Evolutionary conservation across 1,140 invertebrate species (phyloP), one percentile per base, ranked within the genome.

Genomic region (Drosophila ohnishii): DNA sequence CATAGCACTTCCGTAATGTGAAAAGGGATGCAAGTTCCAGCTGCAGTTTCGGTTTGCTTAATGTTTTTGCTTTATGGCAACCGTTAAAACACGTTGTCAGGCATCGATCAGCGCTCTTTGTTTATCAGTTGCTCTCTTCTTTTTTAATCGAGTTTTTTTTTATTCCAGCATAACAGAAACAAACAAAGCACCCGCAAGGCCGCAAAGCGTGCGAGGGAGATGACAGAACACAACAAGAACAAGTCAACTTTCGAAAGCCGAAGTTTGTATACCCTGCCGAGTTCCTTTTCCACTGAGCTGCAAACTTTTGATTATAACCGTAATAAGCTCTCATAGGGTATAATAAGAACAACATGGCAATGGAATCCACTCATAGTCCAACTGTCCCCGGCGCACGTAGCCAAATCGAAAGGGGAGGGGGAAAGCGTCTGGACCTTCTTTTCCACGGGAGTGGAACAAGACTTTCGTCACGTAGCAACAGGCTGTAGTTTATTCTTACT

Each of bases 391-490:
- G 30, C 35, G 25, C 34, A 40, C 44, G 60, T 67, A 37, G 30
- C 35, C 39, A 3, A 14, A 1, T 32, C 30, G 16, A 40, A 63
- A 58, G 37, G 7, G 35, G 28, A n/a, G 60, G 28, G 45, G 44
- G 25, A 11, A 14, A 34, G 22, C 39, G 11, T 22, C 14, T 11
- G 32, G 25, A n/a, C 2, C 30, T 14, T 34, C 48, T 51, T 51
- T 34, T 19, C 30, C 10, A 39, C 42, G 14, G 39, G 39, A 32
- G 28, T 45, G 53, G 40, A 16, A 39, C 80, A 55, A 72, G 84
- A 73, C 84, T 74, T 83, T 73, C 71, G 64, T 84, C 83, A 86
- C 83, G 83, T 86, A 86, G 83, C 83, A 80, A 86, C 84, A 76
- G 64, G 25, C 70, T 62, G 60, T 78, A 79, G 72, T 73, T 69